phyloP scores from a whole-genome alignment of 2,888 invertebrate species.

The Netelia fuscicornis region DNA sequence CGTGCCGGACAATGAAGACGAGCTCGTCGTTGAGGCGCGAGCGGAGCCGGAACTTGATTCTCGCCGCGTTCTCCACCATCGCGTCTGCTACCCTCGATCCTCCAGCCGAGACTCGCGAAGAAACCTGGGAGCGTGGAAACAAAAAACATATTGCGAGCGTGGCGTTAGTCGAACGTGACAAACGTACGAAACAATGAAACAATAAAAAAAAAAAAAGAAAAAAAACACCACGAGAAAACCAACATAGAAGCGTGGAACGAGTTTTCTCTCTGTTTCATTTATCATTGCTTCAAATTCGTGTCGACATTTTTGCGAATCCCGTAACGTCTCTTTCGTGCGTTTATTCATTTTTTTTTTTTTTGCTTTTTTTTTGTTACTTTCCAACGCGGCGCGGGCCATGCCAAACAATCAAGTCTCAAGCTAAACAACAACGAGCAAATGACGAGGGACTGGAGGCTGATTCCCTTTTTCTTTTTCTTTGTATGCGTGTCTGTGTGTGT shows the following conservation, averaged over 20 bases:
- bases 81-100: conserved; percentile 64
- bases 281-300: conserved; percentile 43
- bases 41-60: conserved; percentile 79
- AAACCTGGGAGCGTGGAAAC: conserved; percentile 77
- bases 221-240: conserved; percentile 30
- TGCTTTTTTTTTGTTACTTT: conserved; percentile 38
- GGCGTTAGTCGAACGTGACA: conserved; percentile 35
- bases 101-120: conserved; percentile 81
- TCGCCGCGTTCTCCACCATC: conserved; percentile 28
- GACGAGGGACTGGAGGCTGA: conserved; percentile 57
- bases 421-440: conserved; percentile 83
- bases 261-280: conserved; percentile 24
- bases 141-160: conserved; percentile 46
- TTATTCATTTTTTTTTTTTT: conserved; percentile 26
- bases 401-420: conserved; percentile 83
- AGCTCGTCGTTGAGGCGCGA: conserved; percentile 82
- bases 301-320: background rate
- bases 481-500: conserved; percentile 48
- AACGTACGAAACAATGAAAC: conserved; percentile 20
- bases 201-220: background rate
- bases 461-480: conserved; percentile 14
- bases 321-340: background rate
- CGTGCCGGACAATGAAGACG: conserved; percentile 81
- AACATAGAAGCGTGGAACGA: conserved; percentile 47
- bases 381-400: conserved; percentile 81